Percentiles rank a stretch among this genome's conserved stretches.
phyloP scores from a whole-genome alignment of 1,140 invertebrate genomes.

The Zaprionus gabonicus region DNA sequence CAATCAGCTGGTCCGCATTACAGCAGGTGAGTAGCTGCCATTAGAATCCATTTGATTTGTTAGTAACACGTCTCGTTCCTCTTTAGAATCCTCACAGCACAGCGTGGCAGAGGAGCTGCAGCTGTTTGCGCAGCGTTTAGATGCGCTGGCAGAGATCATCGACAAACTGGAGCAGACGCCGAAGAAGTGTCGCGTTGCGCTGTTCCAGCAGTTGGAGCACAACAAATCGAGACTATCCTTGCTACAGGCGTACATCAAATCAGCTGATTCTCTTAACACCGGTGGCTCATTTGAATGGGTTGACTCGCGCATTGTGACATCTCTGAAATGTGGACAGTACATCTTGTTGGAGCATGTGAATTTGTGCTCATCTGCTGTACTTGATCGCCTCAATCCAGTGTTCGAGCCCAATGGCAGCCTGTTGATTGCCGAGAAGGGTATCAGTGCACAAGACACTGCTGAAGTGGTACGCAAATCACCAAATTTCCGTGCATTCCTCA shows the following conservation, averaged over 20 bases:
- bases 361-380: conserved; percentile 97
- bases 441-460: conserved; percentile 89
- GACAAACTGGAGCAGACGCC: conserved; percentile 48
- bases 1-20: conserved; percentile 50
- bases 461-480: conserved; percentile 93
- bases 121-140: conserved; percentile 58
- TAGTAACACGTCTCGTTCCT: background rate
- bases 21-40: conserved; percentile 49
- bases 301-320: conserved; percentile 95
- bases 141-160: conserved; percentile 51
- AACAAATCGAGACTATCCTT: conserved; percentile 40
- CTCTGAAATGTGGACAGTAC: conserved; percentile 77
- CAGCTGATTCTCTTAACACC: conserved; percentile 88
- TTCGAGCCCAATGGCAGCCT: conserved; percentile 96
- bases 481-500: conserved; percentile 97
- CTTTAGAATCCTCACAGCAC: conserved; percentile 51
- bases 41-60: background rate
- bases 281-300: conserved; percentile 98
- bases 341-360: conserved; percentile 96
- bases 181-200: conserved; percentile 24
- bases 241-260: conserved; percentile 60
- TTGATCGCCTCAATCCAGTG: conserved; percentile 97
- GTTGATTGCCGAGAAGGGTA: conserved; percentile 95
- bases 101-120: conserved; percentile 65
- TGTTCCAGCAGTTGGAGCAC: conserved; percentile 40